phyloP scores from a whole-genome alignment of 2,113 vertebrate genomes.

The Buteo buteo region DNA sequence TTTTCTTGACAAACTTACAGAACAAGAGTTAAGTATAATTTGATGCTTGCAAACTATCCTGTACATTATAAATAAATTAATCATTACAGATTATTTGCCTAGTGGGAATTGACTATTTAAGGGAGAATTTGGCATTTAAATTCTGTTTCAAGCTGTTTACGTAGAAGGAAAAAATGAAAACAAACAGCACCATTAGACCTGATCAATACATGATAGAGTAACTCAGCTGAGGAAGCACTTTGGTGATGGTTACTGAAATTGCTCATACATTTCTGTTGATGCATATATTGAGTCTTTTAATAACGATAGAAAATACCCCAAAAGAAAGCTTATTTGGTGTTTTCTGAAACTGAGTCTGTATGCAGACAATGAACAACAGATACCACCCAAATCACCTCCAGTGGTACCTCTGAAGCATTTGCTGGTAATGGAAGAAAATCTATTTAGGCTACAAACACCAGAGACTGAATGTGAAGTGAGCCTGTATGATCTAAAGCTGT shows the following conservation, averaged over 20 bases:
- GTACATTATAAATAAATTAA: neutral
- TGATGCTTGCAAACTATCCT: neutral
- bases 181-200: neutral
- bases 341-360: neutral
- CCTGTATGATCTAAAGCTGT: neutral
- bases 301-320: neutral
- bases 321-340: neutral
- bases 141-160: neutral
- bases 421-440: neutral
- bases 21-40: neutral
- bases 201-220: neutral
- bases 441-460: neutral
- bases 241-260: neutral
- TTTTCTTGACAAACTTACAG: neutral
- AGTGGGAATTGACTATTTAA: neutral
- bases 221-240: neutral
- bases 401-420: neutral
- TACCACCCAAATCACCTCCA: neutral
- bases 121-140: neutral
- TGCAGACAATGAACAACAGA: neutral
- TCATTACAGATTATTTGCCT: neutral
- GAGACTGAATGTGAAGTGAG: neutral
- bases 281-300: neutral
- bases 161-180: neutral
- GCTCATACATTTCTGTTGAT: neutral